phyloP scores from a whole-genome alignment of 2,888 invertebrate species.

The Clitarchus hookeri region DNA sequence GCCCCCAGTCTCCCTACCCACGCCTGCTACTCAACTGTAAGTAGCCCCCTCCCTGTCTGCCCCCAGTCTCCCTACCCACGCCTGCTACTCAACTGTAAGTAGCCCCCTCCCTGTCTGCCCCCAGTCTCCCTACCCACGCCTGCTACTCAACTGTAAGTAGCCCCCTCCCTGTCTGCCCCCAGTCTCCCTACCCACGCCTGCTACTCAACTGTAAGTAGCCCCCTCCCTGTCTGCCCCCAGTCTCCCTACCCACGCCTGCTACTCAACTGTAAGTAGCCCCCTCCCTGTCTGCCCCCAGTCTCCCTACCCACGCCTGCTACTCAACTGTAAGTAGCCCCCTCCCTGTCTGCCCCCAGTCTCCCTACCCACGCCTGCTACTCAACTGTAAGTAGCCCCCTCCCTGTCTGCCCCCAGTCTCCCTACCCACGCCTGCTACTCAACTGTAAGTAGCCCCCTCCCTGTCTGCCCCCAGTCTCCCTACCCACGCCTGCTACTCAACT shows the following conservation, averaged over 20 bases:
- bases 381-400: background rate
- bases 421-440: background rate
- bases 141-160: background rate
- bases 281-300: background rate
- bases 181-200: background rate
- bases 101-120: background rate
- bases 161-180: background rate
- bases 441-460: background rate
- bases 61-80: background rate
- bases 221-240: background rate
- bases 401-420: background rate
- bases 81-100: background rate
- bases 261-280: background rate
- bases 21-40: background rate
- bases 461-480: background rate
- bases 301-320: background rate
- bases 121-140: background rate
- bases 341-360: background rate
- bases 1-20: background rate
- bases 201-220: background rate
- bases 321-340: background rate
- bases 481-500: background rate
- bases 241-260: background rate
- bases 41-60: background rate
- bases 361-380: background rate